Percentiles rank a stretch among this genome's conserved stretches.
Evolutionary conservation across 2,888 invertebrate species (phyloP).

Genomic region (Aspidiotus rigidus): DNA sequence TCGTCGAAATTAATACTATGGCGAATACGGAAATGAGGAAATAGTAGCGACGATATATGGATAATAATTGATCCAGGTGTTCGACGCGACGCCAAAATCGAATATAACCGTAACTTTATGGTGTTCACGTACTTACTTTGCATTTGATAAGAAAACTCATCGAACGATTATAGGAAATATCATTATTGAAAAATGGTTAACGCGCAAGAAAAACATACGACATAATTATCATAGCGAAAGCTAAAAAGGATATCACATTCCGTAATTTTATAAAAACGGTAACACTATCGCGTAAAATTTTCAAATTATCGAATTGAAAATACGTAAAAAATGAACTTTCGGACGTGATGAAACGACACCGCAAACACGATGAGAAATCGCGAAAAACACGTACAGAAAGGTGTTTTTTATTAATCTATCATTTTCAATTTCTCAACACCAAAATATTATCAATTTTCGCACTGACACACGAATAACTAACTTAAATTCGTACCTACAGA

Average conservation of each 20-base stretch:
- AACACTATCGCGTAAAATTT: too few species aligned
- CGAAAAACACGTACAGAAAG: constrained; percentile 8
- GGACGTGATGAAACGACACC: constrained; percentile 6
- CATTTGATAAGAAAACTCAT: constrained; percentile 11
- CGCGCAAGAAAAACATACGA: background rate
- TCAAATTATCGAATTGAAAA: background rate
- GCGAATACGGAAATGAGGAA: too few species aligned
- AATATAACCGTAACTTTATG: background rate
- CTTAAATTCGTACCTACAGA: background rate
- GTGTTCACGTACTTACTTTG: constrained; percentile 22
- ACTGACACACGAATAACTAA: background rate
- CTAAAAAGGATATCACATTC: constrained; percentile 10
- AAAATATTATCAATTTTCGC: background rate
- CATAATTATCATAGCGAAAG: background rate
- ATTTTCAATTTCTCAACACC: too few species aligned
- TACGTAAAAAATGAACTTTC: background rate
- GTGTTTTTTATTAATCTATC: too few species aligned
- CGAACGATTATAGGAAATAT: background rate
- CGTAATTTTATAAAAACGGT: too few species aligned
- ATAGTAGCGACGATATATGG: too few species aligned
- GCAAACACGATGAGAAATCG: constrained; percentile 24
- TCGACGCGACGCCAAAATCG: background rate
- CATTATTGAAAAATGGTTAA: constrained; percentile 1
- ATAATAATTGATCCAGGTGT: background rate
- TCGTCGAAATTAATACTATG: too few species aligned